Evolutionary conservation across 2,113 vertebrate species (phyloP).

Genomic region (Silurus asotus): DNA sequence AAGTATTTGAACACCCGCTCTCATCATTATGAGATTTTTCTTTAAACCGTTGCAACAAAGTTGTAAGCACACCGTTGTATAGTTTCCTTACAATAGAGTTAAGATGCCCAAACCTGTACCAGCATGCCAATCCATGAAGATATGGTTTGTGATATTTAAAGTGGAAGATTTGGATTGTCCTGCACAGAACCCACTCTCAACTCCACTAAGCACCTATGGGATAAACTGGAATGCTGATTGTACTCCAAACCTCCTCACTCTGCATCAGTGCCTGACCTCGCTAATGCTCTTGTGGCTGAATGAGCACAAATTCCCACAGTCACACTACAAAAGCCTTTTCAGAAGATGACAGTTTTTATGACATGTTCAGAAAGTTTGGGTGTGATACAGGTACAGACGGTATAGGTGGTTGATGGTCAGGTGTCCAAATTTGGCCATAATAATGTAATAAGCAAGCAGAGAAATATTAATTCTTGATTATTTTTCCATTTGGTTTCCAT

Average conservation of each 20-base stretch:
- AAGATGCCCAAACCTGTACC: background rate
- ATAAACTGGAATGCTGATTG: background rate
- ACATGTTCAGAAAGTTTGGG: background rate
- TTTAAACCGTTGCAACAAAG: background rate
- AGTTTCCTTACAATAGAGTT: background rate
- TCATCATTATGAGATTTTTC: no score
- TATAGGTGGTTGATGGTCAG: background rate
- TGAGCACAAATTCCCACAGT: background rate
- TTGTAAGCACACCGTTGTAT: background rate
- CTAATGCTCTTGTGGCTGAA: background rate
- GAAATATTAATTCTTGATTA: background rate
- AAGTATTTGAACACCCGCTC: no score
- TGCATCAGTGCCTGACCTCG: background rate
- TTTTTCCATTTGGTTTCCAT: background rate
- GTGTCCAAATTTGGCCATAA: background rate
- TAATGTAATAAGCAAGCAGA: background rate
- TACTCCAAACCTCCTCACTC: background rate
- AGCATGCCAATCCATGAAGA: background rate
- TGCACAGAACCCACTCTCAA: background rate
- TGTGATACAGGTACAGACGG: no score
- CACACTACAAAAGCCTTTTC: background rate
- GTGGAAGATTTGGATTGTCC: background rate
- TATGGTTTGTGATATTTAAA: background rate
- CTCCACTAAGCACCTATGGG: background rate
- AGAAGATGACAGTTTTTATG: background rate